phyloP scores from a whole-genome alignment of 92 coral and sea anemone genomes.

The Zoanthus gigantus region DNA sequence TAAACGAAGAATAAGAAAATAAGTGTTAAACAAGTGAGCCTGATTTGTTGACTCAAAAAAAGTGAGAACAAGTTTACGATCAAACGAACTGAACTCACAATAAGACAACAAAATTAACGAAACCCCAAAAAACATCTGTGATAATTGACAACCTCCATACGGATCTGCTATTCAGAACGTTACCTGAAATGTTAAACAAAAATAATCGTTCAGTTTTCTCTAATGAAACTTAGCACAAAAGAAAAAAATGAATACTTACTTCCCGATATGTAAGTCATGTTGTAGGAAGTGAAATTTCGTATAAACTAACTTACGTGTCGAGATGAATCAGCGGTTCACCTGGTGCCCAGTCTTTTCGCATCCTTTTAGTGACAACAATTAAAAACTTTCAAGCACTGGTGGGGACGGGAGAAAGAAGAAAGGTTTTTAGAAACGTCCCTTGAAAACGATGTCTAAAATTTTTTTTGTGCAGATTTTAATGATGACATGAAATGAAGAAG shows the following conservation, averaged over 20 bases:
- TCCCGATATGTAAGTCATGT: slow-evolving; percentile 84
- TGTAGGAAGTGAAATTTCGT: background rate
- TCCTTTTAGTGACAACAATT: background rate
- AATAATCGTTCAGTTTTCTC: background rate
- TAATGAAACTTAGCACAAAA: background rate
- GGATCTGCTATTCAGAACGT: slow-evolving; percentile 86
- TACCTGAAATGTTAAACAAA: slow-evolving; percentile 68
- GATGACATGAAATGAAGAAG: too few relatives aligned
- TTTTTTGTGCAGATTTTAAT: too few relatives aligned
- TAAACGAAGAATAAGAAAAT: slow-evolving; percentile 8
- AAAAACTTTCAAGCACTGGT: background rate
- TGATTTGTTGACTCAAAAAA: background rate
- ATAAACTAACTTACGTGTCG: background rate
- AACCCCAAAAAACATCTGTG: slow-evolving; percentile 95
- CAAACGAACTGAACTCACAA: slow-evolving; percentile 72
- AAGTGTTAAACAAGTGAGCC: background rate
- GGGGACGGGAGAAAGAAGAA: background rate
- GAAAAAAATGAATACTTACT: slow-evolving; percentile 60
- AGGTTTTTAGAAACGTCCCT: background rate
- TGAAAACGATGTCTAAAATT: too few relatives aligned
- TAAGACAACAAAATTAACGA: slow-evolving; percentile 86
- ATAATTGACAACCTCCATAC: slow-evolving; percentile 91
- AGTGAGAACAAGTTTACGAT: background rate
- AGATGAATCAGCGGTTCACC: slow-evolving; percentile 46
- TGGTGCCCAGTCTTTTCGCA: slow-evolving; percentile 14